These are phyloP conservation scores for Phocides pigmalion DNA, from an alignment of 1,140 invertebrate species.

Conservation along the genomic window DNA sequence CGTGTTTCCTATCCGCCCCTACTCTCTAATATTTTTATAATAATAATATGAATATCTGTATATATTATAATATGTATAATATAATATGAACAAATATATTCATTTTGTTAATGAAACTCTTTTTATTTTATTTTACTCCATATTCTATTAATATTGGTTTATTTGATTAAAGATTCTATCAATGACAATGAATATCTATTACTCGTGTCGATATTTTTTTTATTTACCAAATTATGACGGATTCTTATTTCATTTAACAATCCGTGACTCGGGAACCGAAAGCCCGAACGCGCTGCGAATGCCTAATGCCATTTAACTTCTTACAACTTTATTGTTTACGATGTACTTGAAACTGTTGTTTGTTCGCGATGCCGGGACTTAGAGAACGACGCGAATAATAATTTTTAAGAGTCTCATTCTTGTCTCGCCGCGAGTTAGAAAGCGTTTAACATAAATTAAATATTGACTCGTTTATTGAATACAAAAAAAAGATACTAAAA, in stretches of 20 bases:
- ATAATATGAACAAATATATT: too few species aligned
- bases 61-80: too few species aligned
- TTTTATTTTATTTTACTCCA: too few species aligned
- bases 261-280: conserved; percentile 54
- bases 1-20: too few species aligned
- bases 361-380: conserved; percentile 31
- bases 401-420: conserved; percentile 49
- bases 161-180: too few species aligned
- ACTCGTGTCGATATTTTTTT: too few species aligned
- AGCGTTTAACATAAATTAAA: conserved; percentile 32
- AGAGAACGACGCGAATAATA: conserved; percentile 40
- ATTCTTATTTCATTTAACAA: conserved; percentile 67
- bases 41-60: too few species aligned
- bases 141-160: too few species aligned
- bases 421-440: conserved; percentile 29
- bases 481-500: too few species aligned
- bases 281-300: conserved; percentile 55
- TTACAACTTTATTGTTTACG: conserved; percentile 60
- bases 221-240: conserved; percentile 66
- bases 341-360: conserved; percentile 47
- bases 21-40: too few species aligned
- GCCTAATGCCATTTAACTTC: conserved; percentile 58
- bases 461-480: conserved; percentile 4
- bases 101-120: too few species aligned
- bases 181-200: too few species aligned